Evolutionary conservation across 1,140 invertebrate genomes (phyloP).

Genomic region (Venustaconcha ellipsiformis): DNA sequence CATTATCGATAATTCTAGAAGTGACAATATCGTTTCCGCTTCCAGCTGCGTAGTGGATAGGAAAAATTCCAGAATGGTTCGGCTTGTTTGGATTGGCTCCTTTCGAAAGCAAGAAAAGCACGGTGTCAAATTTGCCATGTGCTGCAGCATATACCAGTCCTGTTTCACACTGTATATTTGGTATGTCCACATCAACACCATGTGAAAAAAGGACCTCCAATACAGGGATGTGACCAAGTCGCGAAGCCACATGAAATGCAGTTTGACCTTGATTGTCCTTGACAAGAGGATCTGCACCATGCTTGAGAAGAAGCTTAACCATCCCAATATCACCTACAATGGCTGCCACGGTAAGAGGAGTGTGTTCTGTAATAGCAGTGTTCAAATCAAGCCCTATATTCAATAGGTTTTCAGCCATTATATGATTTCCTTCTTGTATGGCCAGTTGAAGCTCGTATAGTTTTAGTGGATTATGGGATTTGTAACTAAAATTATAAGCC

Average conservation of each 20-base stretch:
- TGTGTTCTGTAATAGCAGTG: neutral
- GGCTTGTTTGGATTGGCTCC: neutral
- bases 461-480: neutral
- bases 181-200: neutral
- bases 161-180: neutral
- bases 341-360: slow-evolving; percentile 8
- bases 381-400: neutral
- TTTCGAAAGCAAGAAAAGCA: slow-evolving; percentile 3
- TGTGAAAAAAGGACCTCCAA: neutral
- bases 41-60: slow-evolving; percentile 3
- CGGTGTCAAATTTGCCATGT: neutral
- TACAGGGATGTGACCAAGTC: neutral
- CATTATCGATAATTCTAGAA: neutral
- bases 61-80: neutral
- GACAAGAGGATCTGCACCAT: slow-evolving; percentile 1
- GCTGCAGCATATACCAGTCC: neutral
- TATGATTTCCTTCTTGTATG: neutral
- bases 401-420: neutral
- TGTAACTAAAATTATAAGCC: slow-evolving; percentile 1
- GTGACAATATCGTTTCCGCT: neutral
- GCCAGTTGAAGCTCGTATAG: neutral
- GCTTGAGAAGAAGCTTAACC: slow-evolving; percentile 1
- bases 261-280: slow-evolving; percentile 2
- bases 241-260: slow-evolving; percentile 4
- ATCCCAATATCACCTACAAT: neutral